A percentile compares a stretch with the other conserved stretches of the same genome.
These are phyloP conservation scores for Serilophus lunatus DNA, from an alignment of 2,113 vertebrate genomes.

Conservation along the genomic window DNA sequence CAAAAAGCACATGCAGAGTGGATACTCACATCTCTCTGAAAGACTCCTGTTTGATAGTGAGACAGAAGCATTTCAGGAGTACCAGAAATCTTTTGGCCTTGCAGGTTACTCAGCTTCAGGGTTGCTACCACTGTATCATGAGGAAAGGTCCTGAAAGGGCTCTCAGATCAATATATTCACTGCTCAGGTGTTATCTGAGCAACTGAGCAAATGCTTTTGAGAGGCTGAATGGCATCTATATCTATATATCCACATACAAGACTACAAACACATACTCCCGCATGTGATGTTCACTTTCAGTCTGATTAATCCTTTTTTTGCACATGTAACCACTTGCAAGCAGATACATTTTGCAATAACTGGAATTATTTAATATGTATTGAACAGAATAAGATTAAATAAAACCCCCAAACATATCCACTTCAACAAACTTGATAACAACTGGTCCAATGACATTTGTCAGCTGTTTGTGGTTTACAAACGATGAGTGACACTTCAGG, in stretches of 20 bases:
- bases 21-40: neutral
- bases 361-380: neutral
- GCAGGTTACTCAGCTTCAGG: neutral
- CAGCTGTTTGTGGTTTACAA: neutral
- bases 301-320: neutral
- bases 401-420: neutral
- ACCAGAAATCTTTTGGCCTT: neutral
- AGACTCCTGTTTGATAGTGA: neutral
- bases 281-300: rapidly evolving
- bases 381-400: neutral
- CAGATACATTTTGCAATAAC: neutral
- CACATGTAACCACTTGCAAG: neutral
- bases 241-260: neutral
- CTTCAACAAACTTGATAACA: too few species aligned
- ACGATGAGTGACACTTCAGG: neutral
- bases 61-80: neutral
- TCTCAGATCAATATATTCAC: neutral
- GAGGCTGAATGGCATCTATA: neutral
- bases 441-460: neutral
- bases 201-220: neutral
- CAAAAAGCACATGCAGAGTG: neutral
- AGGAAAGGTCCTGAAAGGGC: neutral
- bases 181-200: neutral
- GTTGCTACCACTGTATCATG: neutral
- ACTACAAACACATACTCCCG: rapidly evolving